Conservation (phyloP, 1,140 invertebrate species). For the Phortica variegata region DNA sequence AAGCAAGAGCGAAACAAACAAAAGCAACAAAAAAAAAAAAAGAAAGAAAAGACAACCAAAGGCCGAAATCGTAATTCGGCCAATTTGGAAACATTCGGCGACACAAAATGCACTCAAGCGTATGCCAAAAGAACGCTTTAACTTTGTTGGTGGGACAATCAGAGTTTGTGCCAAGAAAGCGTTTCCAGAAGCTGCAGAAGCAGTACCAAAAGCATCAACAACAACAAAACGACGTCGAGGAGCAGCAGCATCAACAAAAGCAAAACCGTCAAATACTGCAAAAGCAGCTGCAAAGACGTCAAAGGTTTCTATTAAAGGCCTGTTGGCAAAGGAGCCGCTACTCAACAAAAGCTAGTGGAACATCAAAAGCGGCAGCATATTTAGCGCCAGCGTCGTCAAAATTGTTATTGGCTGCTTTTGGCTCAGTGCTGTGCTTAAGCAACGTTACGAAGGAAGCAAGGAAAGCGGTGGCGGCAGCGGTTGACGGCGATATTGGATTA, state of each 20-base stretch:
- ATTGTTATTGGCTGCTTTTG: too few species aligned
- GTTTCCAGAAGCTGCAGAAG: conserved; percentile 5
- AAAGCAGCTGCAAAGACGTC: conserved; percentile 12
- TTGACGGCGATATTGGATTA: too few species aligned
- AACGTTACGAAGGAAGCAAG: too few species aligned
- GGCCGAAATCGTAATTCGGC: conserved; percentile 30
- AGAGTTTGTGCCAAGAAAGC: not conserved
- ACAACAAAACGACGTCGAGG: not conserved
- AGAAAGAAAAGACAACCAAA: conserved; percentile 19
- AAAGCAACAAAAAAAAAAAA: conserved; percentile 1
- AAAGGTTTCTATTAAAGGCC: conserved; percentile 12
- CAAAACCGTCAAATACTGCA: conserved; percentile 2
- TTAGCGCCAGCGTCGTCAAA: too few species aligned
- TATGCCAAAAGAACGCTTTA: conserved; percentile 27
- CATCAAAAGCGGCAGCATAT: conserved; percentile 5
- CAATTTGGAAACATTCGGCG: conserved; percentile 29
- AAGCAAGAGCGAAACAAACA: conserved; percentile 1
- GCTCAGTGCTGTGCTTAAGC: too few species aligned
- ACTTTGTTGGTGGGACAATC: conserved; percentile 10
- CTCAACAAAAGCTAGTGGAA: conserved; percentile 6
- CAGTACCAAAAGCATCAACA: conserved; percentile 3
- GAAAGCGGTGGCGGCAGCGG: too few species aligned
- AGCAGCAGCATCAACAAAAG: conserved; percentile 4
- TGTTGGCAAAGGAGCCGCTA: conserved; percentile 4
- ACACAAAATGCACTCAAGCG: conserved; percentile 55